Conservation (phyloP, 35 echinoderm and acorn worm genomes). For the Patiria miniata region DNA sequence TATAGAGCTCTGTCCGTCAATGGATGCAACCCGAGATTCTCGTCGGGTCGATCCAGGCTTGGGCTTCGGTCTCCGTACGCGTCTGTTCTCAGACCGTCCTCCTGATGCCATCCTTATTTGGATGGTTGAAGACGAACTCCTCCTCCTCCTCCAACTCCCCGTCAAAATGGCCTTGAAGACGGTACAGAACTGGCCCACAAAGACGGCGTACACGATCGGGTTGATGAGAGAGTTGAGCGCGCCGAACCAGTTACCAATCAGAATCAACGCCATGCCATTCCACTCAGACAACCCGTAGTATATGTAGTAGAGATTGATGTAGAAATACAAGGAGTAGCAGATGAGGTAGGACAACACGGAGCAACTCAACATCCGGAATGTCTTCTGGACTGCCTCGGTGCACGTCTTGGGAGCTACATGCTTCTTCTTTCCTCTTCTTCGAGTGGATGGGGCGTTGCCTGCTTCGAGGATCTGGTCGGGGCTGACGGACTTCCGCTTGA, state of each 20-base stretch:
- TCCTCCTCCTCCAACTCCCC: background rate
- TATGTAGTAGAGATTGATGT: slow-evolving; percentile 80
- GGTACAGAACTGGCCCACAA: slow-evolving; percentile 59
- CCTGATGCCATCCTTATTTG: background rate
- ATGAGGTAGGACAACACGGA: slow-evolving; percentile 75
- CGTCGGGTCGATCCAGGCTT: background rate
- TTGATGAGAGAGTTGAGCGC: slow-evolving; percentile 79
- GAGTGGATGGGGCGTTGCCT: background rate
- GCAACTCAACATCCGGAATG: slow-evolving; percentile 56
- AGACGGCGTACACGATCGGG: slow-evolving; percentile 55
- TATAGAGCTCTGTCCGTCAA: background rate
- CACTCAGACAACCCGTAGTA: slow-evolving; percentile 75
- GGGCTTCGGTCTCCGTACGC: no score
- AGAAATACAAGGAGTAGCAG: slow-evolving; percentile 92
- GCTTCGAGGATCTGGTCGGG: background rate
- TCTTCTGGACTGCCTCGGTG: slow-evolving; percentile 26
- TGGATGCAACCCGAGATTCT: background rate
- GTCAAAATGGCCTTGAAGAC: slow-evolving; percentile 41
- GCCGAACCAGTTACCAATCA: slow-evolving; percentile 77
- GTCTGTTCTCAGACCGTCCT: no score
- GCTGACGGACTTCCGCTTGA: slow-evolving; percentile 18
- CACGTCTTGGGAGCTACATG: background rate
- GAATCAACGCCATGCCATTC: slow-evolving; percentile 63
- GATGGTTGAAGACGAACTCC: background rate
- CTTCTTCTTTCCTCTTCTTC: background rate